Base-by-base conservation (phyloP, 2,797 vertebrate species). In the Centroberyx gerrardi region DNA sequence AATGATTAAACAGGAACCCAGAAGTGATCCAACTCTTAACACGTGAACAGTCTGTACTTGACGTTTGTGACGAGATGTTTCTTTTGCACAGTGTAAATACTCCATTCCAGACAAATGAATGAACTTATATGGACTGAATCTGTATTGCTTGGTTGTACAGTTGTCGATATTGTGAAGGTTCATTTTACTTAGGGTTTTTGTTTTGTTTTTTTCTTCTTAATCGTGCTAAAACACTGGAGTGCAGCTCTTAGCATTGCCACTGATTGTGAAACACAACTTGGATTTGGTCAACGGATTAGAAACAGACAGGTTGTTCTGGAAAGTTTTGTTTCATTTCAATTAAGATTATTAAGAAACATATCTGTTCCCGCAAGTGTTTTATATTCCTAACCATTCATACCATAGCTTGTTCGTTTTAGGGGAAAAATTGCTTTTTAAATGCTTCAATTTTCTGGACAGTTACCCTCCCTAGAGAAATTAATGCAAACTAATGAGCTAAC, bases 41-140 rank as follows among this genome's bases (percentile, higher is more conserved):
- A 44, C 31, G 12, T 36, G 15, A 59, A 59, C 66, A 52, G 54
- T 28, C 18, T 74, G 54, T 75, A 64, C 66, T 48, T 27, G 33
- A n/a, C 42, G 36, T 31, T 17, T 44, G 36, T 40, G 48, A 52
- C 10, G 3, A 46, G 42, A 54, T 49, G 69, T 82, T 89, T 85
- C 48, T 38, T 90, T 85, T 93, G 91, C 91, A 92, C 92, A 84
- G 58, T 74, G 74, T 85, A 81, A 85, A 88, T 83, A 74, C 75
- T 79, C 65, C 70, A 76, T 76, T 85, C 77, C 65, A 69, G 76
- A 84, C 62, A 28, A 8, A 81, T 59, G 71, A 85, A 83, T 38
- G 49, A 75, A 53, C 71, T 36, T 61, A 60, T 42, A 33, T 38
- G 36, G 68, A 71, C 44, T 52, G 13, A 63, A 52, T 42, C 48